phyloP scores from a whole-genome alignment of 1,140 invertebrate genomes.

The Diabrotica undecimpunctata region DNA sequence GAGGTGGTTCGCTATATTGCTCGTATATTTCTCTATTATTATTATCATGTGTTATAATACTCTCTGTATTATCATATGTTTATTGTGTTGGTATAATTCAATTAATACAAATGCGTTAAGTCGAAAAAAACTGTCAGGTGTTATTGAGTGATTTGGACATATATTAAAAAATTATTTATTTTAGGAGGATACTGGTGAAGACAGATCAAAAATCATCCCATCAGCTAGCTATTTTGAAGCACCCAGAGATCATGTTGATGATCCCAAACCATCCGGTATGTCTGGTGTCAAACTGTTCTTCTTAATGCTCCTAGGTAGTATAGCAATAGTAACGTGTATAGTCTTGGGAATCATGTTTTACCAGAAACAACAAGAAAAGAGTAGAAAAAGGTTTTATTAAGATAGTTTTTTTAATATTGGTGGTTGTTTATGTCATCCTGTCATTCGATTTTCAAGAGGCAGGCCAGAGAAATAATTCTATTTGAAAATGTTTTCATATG shows the following conservation, averaged over 20 bases:
- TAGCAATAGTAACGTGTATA: slow-evolving; percentile 72
- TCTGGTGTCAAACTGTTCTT: slow-evolving; percentile 87
- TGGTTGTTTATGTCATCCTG: too few relatives aligned
- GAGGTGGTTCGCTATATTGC: too few relatives aligned
- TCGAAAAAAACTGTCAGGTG: too few relatives aligned
- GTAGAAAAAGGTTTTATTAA: slow-evolving; percentile 86
- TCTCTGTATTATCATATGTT: too few relatives aligned
- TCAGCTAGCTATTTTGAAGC: slow-evolving; percentile 78
- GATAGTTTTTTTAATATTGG: background rate
- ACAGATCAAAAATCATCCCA: slow-evolving; percentile 72
- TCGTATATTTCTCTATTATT: too few relatives aligned
- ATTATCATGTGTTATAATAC: too few relatives aligned
- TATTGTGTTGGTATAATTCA: too few relatives aligned
- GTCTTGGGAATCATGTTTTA: slow-evolving; percentile 88
- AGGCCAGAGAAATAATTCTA: too few relatives aligned
- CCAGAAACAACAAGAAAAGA: slow-evolving; percentile 85
- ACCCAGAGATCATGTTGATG: slow-evolving; percentile 83
- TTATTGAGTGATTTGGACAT: too few relatives aligned
- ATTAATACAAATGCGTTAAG: too few relatives aligned
- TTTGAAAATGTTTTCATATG: too few relatives aligned
- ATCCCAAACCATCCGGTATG: slow-evolving; percentile 74
- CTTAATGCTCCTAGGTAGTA: slow-evolving; percentile 72
- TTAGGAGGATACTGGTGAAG: slow-evolving; percentile 63
- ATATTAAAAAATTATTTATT: slow-evolving; percentile 18
- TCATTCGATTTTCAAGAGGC: too few relatives aligned